Conservation (phyloP, 2,888 invertebrate species). For the Epistrophe grossulariae region DNA sequence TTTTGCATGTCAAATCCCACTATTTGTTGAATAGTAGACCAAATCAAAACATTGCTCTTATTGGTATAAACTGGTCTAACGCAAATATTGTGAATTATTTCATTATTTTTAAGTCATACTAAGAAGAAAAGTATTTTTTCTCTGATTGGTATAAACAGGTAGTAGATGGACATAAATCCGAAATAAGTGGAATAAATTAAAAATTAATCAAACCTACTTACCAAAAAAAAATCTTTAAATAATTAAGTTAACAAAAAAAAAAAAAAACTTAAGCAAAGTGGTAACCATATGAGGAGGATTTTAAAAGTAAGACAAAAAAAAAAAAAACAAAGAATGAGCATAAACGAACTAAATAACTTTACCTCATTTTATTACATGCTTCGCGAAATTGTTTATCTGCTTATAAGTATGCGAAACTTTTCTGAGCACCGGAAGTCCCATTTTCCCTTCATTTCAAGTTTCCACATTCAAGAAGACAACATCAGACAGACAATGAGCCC, state of each 20-base stretch:
- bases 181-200: neutral
- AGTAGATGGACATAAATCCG: neutral
- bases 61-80: too few species aligned
- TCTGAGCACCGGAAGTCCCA: slow-evolving; percentile 48
- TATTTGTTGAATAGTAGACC: too few species aligned
- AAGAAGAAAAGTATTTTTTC: too few species aligned
- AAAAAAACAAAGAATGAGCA: neutral
- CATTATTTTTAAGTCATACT: too few species aligned
- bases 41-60: too few species aligned
- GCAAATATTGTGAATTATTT: too few species aligned
- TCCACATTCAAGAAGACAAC: slow-evolving; percentile 16
- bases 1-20: too few species aligned
- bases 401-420: slow-evolving; percentile 62
- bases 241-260: neutral
- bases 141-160: neutral
- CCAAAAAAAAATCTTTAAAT: neutral
- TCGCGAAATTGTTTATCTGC: slow-evolving; percentile 73
- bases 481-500: slow-evolving; percentile 22
- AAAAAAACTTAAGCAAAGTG: too few species aligned
- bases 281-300: neutral
- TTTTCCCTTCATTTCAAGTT: slow-evolving; percentile 34
- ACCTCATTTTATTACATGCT: slow-evolving; percentile 69
- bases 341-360: slow-evolving; percentile 67
- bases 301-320: neutral
- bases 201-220: neutral